Percentiles rank a stretch among this genome's conserved stretches.
Conservation (phyloP, 2,797 vertebrate genomes). For the Thaleichthys pacificus region DNA sequence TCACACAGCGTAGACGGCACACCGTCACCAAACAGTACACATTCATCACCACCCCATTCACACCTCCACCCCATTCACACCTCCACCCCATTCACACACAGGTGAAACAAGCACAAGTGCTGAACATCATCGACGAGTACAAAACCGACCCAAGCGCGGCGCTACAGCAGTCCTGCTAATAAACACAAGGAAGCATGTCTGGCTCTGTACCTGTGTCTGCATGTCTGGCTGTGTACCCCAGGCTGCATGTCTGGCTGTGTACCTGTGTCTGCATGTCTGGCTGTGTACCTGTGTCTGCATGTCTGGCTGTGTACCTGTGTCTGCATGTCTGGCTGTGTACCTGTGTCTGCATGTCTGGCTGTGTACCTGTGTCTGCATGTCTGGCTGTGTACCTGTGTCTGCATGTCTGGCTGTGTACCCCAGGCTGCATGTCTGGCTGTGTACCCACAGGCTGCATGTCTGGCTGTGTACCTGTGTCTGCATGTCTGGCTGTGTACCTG, state of each 20-base stretch:
- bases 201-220: no score
- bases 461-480: conserved; percentile 87
- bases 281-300: conserved; percentile 86
- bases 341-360: conserved; percentile 87
- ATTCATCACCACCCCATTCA: not conserved
- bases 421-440: conserved; percentile 70
- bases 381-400: conserved; percentile 87
- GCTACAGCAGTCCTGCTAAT: no score
- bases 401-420: conserved; percentile 77
- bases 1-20: conserved; percentile 50
- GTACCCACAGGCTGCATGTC: no score
- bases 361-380: conserved; percentile 89
- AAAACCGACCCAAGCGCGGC: not conserved
- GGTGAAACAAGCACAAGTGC: no score
- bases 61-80: not conserved
- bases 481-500: no score
- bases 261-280: conserved; percentile 93
- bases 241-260: conserved; percentile 20
- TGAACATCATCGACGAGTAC: not conserved
- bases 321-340: conserved; percentile 81
- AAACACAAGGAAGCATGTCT: no score
- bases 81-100: not conserved
- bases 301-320: conserved; percentile 86
- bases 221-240: no score
- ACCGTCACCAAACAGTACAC: not conserved